Base-by-base conservation (phyloP, 2,113 vertebrate species). In the Capreolus pygargus region DNA sequence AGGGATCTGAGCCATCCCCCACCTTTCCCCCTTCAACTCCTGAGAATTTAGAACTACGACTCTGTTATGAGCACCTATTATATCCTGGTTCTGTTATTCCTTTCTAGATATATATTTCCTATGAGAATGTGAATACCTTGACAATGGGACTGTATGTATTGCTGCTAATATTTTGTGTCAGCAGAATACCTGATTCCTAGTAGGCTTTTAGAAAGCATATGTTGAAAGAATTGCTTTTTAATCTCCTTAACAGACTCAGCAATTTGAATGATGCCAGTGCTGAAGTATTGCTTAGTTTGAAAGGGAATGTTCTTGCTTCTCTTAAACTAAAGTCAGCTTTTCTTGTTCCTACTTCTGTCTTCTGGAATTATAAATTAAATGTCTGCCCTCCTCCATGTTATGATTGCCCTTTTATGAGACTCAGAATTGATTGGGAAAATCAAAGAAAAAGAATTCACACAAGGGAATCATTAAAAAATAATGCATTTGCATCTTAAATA, bases 361-460 rank as follows among this genome's bases (percentile, higher is more conserved):
- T 95, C 25, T 91, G 25, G 36, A 87, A 7, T 86, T 97, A 14
- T 54, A 83, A 70, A 45, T 89, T 89, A 84, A 67, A 52, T 81
- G 52, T 30, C 47, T 89, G 3, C 91, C 43, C 6, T 78, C n/a
- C 93, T 89, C 43, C 12, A 60, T 36, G 27, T n/a, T 83, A 12
- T 82, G 84, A 91, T n/a, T 95, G 17, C 17, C 54, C 27, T 93
- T 95, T 90, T 95, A 70, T 85, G 82, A 81, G 33, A 85, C 30
- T 94, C 15, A 79, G 7, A 74, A 54, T 85, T 85, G 19, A 94
- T 64, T 43, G 12, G 39, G 19, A 43, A 90, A 92, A 76, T 74
- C 39, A 94, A 92, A 95, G 90, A 96, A 82, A 81, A 97, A 83
- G 39, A 27, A 6, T 52, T 89, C 61, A 95, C 25, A 86, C 21